These are phyloP conservation scores for Mastomys coucha DNA, from an alignment of 2,113 vertebrate genomes.

Conservation along the genomic window DNA sequence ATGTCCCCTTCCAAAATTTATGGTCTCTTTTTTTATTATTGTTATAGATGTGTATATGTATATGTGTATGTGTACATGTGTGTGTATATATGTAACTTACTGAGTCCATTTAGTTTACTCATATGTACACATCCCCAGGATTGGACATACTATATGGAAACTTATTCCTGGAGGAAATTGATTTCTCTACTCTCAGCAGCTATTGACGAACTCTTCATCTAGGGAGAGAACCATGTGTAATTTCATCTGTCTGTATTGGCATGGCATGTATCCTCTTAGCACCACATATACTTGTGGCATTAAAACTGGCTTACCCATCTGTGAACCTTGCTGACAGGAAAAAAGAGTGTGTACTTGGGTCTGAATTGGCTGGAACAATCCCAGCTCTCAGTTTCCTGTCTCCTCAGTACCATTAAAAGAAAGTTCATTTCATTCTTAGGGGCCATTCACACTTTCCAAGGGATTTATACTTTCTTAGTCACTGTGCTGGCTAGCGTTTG, in stretches of 20 bases:
- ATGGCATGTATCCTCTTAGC: not conserved
- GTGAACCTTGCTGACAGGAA: not conserved
- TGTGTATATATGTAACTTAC: not conserved
- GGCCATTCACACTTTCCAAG: not conserved
- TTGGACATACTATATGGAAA: not conserved
- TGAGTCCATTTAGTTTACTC: not conserved
- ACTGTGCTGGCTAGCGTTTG: not conserved
- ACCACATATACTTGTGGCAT: not conserved
- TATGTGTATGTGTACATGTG: not conserved
- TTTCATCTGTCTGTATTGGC: not conserved
- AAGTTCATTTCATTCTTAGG: not conserved
- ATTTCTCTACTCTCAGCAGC: not conserved
- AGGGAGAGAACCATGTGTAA: not conserved
- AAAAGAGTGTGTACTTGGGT: slow-evolving; percentile 23
- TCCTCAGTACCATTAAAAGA: not conserved
- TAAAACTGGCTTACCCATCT: not conserved
- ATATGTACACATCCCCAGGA: not conserved
- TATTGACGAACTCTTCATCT: not conserved
- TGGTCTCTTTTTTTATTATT: not conserved
- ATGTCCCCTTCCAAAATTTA: not conserved
- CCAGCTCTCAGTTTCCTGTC: not conserved
- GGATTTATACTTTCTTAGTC: slow-evolving; percentile 12
- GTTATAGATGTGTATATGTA: not conserved
- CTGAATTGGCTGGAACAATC: not conserved
- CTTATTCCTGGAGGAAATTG: not conserved